These are phyloP conservation scores for Synanceia verrucosa DNA, from an alignment of 2,797 vertebrate species.

Conservation along the genomic window DNA sequence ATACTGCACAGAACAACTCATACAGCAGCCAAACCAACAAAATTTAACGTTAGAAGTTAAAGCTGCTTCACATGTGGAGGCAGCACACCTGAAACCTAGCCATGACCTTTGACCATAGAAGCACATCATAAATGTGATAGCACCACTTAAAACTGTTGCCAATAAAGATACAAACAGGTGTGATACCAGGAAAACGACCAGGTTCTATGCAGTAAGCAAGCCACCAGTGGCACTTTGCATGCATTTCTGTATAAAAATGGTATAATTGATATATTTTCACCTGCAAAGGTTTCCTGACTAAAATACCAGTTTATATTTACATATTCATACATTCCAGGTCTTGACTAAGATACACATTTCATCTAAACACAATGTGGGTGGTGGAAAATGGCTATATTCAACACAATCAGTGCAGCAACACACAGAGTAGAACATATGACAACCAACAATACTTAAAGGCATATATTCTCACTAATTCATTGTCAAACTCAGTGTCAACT, in stretches of 20 bases:
- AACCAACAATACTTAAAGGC: too few species aligned
- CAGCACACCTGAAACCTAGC: not conserved
- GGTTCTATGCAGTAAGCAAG: not conserved
- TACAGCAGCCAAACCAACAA: not conserved
- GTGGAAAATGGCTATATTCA: too few species aligned
- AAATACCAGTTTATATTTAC: not conserved
- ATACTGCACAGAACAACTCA: not conserved
- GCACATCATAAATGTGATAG: not conserved
- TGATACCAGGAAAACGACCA: not conserved
- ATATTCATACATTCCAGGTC: not conserved
- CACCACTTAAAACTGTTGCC: not conserved
- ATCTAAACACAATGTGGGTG: not conserved
- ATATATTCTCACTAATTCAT: too few species aligned
- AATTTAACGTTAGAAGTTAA: not conserved
- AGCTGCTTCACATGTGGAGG: not conserved
- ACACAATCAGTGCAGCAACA: too few species aligned
- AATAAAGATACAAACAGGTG: not conserved
- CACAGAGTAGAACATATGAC: too few species aligned
- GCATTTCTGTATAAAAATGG: too few species aligned
- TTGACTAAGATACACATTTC: not conserved
- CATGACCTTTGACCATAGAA: not conserved
- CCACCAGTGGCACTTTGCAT: too few species aligned
- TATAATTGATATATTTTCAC: not conserved
- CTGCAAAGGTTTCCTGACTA: not conserved
- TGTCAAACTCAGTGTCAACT: too few species aligned